phyloP scores from a whole-genome alignment of 2,113 vertebrate genomes.

The Ctenodactylus gundi region DNA sequence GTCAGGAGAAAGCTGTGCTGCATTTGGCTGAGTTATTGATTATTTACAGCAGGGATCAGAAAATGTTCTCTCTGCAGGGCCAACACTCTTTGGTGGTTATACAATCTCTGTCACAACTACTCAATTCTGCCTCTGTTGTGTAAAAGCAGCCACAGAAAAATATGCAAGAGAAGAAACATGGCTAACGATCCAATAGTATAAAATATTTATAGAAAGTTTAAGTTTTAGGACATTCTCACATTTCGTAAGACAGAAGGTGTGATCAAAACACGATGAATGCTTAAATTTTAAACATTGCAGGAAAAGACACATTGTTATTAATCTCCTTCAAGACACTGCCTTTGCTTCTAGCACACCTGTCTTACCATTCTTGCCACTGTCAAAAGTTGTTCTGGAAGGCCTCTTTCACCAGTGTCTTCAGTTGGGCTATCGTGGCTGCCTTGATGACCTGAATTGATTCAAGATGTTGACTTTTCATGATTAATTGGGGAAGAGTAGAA shows the following conservation, averaged over 20 bases:
- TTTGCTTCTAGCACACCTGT: no score
- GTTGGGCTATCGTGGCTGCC: no score
- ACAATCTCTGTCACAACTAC: background rate
- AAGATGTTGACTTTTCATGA: no score
- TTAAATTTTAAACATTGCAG: no score
- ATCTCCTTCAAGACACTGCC: no score
- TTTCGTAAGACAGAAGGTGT: background rate
- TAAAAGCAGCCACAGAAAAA: background rate
- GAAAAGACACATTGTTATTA: no score
- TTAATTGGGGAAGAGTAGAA: no score
- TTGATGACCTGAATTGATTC: no score
- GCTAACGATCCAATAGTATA: background rate
- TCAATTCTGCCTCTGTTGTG: background rate
- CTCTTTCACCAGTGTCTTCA: no score
- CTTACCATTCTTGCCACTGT: no score
- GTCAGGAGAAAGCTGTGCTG: background rate
- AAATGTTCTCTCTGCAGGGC: background rate
- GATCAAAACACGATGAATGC: no score
- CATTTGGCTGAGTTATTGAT: background rate
- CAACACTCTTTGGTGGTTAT: background rate
- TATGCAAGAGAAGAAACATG: background rate
- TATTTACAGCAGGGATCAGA: background rate
- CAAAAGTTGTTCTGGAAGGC: no score
- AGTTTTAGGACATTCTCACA: background rate
- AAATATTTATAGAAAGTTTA: background rate